Evolutionary conservation across 2,888 invertebrate genomes (phyloP).

Genomic region (Corythucha ciliata): DNA sequence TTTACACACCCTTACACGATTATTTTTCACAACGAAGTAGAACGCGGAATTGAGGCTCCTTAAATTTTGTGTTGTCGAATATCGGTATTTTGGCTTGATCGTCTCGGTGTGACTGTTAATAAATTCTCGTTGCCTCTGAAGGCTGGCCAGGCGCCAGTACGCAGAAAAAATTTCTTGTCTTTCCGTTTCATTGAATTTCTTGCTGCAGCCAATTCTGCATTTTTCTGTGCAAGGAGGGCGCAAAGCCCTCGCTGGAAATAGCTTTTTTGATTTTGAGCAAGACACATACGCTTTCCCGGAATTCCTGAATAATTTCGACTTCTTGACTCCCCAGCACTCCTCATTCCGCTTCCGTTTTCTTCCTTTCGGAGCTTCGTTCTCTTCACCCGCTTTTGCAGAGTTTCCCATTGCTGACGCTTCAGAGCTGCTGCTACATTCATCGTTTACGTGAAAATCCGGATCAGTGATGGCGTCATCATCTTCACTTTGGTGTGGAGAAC

Average conservation of each 20-base stretch:
- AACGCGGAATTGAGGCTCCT: slow-evolving; percentile 33
- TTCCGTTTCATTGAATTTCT: not conserved
- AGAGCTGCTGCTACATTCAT: too few relatives aligned
- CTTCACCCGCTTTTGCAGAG: too few relatives aligned
- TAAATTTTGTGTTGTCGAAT: slow-evolving; percentile 29
- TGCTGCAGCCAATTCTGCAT: slow-evolving; percentile 7
- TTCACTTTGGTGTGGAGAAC: too few relatives aligned
- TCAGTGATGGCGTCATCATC: too few relatives aligned
- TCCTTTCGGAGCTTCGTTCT: too few relatives aligned
- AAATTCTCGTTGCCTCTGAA: slow-evolving; percentile 14
- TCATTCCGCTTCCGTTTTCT: too few relatives aligned
- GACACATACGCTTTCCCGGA: slow-evolving; percentile 6
- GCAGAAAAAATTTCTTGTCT: slow-evolving; percentile 1
- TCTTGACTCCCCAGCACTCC: too few relatives aligned
- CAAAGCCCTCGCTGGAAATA: not conserved
- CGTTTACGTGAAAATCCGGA: too few relatives aligned
- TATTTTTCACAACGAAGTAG: slow-evolving; percentile 31
- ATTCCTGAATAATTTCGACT: slow-evolving; percentile 1
- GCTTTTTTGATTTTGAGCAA: slow-evolving; percentile 7
- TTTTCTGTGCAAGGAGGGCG: slow-evolving; percentile 11
- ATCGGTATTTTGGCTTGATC: slow-evolving; percentile 19
- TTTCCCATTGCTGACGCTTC: too few relatives aligned
- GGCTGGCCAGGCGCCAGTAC: slow-evolving; percentile 7
- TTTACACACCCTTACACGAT: slow-evolving; percentile 31
- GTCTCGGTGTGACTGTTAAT: slow-evolving; percentile 4